phyloP scores from a whole-genome alignment of 64 coral and sea anemone species.

The Acropora tenuis region DNA sequence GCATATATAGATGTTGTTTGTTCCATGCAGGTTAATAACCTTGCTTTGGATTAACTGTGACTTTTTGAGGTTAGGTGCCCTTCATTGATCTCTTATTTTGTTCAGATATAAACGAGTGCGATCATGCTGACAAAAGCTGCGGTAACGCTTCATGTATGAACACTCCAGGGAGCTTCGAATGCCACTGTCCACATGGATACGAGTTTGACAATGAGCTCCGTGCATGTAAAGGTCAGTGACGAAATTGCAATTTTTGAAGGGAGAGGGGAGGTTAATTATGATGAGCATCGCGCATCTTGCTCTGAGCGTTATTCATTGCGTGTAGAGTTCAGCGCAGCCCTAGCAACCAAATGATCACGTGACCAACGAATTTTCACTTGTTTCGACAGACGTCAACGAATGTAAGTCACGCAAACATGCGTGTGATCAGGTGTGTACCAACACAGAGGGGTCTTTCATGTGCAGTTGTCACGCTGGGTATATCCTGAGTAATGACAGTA shows the following conservation, averaged over 20 bases:
- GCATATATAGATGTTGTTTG: no score
- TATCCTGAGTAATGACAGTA: not conserved
- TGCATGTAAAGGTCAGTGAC: slow-evolving; percentile 12
- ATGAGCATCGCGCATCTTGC: no score
- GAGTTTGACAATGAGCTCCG: not conserved
- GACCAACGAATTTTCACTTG: no score
- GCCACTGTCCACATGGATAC: slow-evolving; percentile 19
- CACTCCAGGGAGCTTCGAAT: slow-evolving; percentile 28
- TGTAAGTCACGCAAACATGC: not conserved
- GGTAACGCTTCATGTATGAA: slow-evolving; percentile 9
- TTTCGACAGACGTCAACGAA: slow-evolving; percentile 9
- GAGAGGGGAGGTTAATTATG: not conserved
- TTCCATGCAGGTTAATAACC: no score
- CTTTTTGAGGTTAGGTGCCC: no score
- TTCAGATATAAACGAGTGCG: slow-evolving; percentile 15
- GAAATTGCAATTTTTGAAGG: not conserved
- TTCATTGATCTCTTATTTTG: not conserved
- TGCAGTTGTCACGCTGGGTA: slow-evolving; percentile 19
- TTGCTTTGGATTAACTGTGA: no score
- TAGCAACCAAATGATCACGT: no score
- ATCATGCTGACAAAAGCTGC: not conserved
- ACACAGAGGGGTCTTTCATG: slow-evolving; percentile 6
- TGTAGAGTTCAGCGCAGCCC: no score
- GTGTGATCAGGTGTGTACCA: slow-evolving; percentile 30
- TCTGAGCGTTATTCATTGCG: no score